Percentiles rank a stretch among this genome's conserved stretches.
phyloP scores from a whole-genome alignment of 2,113 vertebrate genomes.

The Blennius ocellaris region DNA sequence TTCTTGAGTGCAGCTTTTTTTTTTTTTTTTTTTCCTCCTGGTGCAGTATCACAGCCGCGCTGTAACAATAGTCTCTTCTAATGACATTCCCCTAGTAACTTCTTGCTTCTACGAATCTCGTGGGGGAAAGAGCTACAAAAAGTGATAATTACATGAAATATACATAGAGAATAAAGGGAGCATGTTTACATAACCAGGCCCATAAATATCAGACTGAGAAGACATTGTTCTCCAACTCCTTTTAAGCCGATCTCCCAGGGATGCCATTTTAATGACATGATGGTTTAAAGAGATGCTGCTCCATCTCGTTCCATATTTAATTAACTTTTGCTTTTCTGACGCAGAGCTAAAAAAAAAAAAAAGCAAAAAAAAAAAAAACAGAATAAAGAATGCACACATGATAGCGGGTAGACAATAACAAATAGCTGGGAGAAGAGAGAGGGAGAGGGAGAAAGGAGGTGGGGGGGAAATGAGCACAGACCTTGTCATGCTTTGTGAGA shows the following conservation, averaged over 20 bases:
- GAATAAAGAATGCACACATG: constrained; percentile 81
- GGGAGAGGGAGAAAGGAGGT: constrained; percentile 75
- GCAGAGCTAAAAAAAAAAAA: constrained; percentile 78
- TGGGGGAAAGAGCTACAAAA: constrained; percentile 92
- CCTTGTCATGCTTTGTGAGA: constrained; percentile 92
- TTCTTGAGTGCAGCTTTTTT: constrained; percentile 44
- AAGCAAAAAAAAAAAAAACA: constrained; percentile 79
- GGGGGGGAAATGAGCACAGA: constrained; percentile 89
- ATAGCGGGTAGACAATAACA: constrained; percentile 95
- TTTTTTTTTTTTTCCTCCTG: neutral
- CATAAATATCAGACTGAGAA: constrained; percentile 99
- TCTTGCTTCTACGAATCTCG: constrained; percentile 87
- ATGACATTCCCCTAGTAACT: constrained; percentile 97
- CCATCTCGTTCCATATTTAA: constrained; percentile 99
- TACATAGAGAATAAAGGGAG: constrained; percentile 98
- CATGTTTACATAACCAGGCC: constrained; percentile 99
- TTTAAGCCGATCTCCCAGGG: constrained; percentile 96
- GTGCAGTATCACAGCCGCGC: constrained; percentile 55
- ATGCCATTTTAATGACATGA: constrained; percentile 99
- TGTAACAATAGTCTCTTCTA: constrained; percentile 88
- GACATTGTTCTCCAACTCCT: constrained; percentile 97
- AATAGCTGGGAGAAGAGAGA: constrained; percentile 90
- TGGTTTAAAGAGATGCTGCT: constrained; percentile 99
- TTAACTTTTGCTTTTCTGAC: constrained; percentile 98
- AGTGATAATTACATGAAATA: constrained; percentile 99